Base-by-base conservation (phyloP, 2,888 invertebrate genomes). In the Limnephilus lunatus region DNA sequence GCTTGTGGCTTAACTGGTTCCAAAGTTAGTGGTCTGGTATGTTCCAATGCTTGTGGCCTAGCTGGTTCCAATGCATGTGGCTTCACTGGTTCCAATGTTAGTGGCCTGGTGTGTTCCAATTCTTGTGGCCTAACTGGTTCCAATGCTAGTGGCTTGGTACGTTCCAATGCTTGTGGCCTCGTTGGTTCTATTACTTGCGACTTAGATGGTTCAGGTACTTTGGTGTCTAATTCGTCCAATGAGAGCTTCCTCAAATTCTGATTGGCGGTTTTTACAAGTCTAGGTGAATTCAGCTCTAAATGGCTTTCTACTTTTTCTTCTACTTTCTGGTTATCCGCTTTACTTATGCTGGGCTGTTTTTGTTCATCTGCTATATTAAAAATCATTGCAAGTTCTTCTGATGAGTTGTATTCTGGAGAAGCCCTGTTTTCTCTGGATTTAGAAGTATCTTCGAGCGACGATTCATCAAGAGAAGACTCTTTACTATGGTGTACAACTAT, bases 371-470 rank as follows among this genome's bases (percentile, higher is more conserved):
- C 89, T 32, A 95, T 95, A 94, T 97, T 97, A 94, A 97, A 97
- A 94, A 97, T 97, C 94, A 97, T 97, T 44, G 97, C 97, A 94
- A 97, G 95, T 94, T 97, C 97, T 94, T 97, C 97, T 89, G 97
- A 97, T 19, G 97, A 97, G 94, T 97, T 97, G 94, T 97, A 97
- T 94, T 97, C 97, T 92, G 97, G 97, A 31, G 96, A 95, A 94
- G 95, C 94, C 92, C 94, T 90, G 93, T 94, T 48, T 94, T 94
- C 92, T 94, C 94, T 85, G 94, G 94, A 32, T 95, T 95, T 93
- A 94, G 93, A 93, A 94, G 94, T 39, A 19, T 92, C 92, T 85
- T 81, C 85, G 19, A 90, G 53, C 0, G 90, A 95, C 94, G 91
- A 95, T 94, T 95, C 95, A 14, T 95, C 94, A 32, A 95, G 95